phyloP scores from a whole-genome alignment of 1,140 invertebrate species.

The Yoshiicerus persimilis region DNA sequence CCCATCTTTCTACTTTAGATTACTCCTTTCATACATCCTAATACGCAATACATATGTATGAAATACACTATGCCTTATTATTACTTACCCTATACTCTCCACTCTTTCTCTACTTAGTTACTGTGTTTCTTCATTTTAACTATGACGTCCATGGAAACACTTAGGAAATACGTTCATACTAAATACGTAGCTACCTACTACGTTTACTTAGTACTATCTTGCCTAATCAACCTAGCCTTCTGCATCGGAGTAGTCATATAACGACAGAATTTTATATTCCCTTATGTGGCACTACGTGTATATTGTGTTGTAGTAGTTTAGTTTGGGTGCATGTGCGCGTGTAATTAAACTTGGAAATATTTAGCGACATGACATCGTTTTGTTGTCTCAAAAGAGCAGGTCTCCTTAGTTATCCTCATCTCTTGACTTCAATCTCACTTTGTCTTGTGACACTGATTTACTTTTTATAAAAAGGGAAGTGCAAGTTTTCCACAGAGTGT shows the following conservation, averaged over 20 bases:
- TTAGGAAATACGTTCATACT: not conserved
- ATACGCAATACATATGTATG: not conserved
- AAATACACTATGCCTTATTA: not conserved
- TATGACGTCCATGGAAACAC: not conserved
- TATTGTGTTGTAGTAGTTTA: not conserved
- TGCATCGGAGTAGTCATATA: not conserved
- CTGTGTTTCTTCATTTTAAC: not conserved
- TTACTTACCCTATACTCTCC: not conserved
- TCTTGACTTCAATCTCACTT: not conserved
- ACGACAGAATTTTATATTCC: too few relatives aligned
- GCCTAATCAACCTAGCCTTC: not conserved
- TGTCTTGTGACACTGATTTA: constrained; percentile 16
- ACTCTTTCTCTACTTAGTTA: not conserved
- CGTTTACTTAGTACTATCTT: too few relatives aligned
- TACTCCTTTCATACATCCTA: not conserved
- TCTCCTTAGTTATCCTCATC: not conserved
- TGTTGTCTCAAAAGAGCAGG: constrained; percentile 6
- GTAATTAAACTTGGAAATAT: constrained; percentile 21
- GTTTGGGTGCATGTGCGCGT: constrained; percentile 1
- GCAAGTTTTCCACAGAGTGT: not conserved
- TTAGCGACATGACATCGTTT: not conserved
- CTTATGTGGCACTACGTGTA: too few relatives aligned
- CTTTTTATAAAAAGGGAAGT: not conserved
- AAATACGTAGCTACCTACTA: not conserved
- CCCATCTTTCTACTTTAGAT: not conserved